Percentiles rank a stretch among this genome's conserved stretches.
Conservation (phyloP, 2,797 vertebrate genomes). For the Mustela erminea region DNA sequence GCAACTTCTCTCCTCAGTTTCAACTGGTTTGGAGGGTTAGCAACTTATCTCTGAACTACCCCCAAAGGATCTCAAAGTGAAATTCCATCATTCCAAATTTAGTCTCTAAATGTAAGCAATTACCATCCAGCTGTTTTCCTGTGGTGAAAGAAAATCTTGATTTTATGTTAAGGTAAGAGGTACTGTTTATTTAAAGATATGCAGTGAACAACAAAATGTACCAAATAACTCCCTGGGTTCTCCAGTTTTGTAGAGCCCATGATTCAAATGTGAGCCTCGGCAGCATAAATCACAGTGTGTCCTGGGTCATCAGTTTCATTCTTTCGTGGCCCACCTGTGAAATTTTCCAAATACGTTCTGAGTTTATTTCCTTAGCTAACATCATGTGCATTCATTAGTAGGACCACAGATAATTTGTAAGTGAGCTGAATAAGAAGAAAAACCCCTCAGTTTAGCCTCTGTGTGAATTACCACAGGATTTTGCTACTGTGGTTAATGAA, state of each 20-base stretch:
- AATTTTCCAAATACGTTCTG: not conserved
- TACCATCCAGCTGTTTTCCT: slow-evolving; percentile 41
- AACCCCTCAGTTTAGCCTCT: not conserved
- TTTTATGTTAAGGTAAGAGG: slow-evolving; percentile 45
- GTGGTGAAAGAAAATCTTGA: slow-evolving; percentile 7
- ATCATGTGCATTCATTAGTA: not conserved
- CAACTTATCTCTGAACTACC: not conserved
- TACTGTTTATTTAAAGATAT: slow-evolving; percentile 21
- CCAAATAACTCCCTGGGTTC: not conserved
- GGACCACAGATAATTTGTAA: not conserved
- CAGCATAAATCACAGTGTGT: not conserved
- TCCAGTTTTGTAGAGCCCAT: not conserved
- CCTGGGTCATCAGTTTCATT: not conserved
- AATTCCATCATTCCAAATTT: slow-evolving; percentile 37
- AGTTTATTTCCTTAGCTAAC: not conserved
- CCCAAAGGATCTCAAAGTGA: not conserved
- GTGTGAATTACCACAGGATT: not conserved
- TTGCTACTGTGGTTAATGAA: not conserved
- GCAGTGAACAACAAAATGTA: not conserved
- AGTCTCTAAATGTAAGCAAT: not conserved
- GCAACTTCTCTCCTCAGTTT: not conserved
- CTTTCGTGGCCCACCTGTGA: not conserved
- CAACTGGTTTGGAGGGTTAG: not conserved
- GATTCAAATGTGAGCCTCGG: not conserved
- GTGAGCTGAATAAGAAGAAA: not conserved